These are phyloP conservation scores for Ancistrus triradiatus DNA, from an alignment of 2,113 vertebrate genomes.

Conservation along the genomic window DNA sequence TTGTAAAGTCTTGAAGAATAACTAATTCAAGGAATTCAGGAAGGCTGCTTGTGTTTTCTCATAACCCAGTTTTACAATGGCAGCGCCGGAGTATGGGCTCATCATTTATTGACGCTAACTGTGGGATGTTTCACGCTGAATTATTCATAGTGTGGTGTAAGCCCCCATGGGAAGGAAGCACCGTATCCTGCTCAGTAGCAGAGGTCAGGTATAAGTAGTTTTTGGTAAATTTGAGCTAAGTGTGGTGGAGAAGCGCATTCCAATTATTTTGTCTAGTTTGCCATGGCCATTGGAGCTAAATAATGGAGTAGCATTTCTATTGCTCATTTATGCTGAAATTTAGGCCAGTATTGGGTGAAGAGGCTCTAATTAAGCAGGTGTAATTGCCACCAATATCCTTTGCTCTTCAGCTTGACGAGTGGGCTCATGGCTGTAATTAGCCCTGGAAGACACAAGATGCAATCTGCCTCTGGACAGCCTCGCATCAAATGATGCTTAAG, in stretches of 20 bases:
- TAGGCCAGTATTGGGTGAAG: constrained; percentile 37
- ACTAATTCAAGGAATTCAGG: too few species aligned
- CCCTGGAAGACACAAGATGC: neutral
- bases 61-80: neutral
- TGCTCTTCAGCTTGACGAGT: constrained; percentile 10
- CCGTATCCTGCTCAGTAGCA: too few species aligned
- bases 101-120: constrained; percentile 15
- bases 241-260: neutral
- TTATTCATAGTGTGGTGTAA: constrained; percentile 31
- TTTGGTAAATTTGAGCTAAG: neutral
- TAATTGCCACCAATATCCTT: constrained; percentile 51
- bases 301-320: constrained; percentile 19
- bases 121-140: constrained; percentile 23
- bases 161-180: neutral
- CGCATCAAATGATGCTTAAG: constrained; percentile 7
- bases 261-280: constrained; percentile 24
- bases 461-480: constrained; percentile 10
- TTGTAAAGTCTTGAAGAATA: too few species aligned
- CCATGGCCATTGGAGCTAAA: constrained; percentile 6
- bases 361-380: constrained; percentile 57
- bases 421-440: constrained; percentile 37
- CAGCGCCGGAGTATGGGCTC: neutral
- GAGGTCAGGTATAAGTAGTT: neutral
- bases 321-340: constrained; percentile 30
- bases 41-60: neutral